Evolutionary conservation across 1,140 invertebrate species (phyloP).

Genomic region (Hypsibius dujardini): DNA sequence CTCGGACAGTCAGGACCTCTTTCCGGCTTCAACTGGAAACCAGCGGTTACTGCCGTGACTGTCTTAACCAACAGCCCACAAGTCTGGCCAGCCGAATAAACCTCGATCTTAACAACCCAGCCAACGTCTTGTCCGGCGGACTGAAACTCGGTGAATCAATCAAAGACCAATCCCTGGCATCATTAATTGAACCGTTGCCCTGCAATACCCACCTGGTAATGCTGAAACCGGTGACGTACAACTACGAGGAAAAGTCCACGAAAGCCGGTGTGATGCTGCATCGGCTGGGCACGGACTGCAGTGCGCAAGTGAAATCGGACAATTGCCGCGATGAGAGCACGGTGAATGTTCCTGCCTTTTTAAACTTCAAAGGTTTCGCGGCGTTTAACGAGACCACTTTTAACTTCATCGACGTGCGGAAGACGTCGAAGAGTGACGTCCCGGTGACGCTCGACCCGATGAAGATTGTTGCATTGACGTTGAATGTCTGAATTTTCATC

Average conservation of each 20-base stretch:
- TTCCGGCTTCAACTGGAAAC: background rate
- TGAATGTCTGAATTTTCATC: too few relatives aligned
- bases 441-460: too few relatives aligned
- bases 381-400: too few relatives aligned
- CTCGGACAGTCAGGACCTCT: background rate
- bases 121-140: background rate
- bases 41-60: background rate
- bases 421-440: too few relatives aligned
- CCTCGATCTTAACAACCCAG: background rate
- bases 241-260: background rate
- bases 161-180: background rate
- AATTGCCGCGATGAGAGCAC: too few relatives aligned
- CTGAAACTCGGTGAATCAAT: background rate
- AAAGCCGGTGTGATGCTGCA: background rate
- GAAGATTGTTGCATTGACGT: too few relatives aligned
- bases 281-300: background rate
- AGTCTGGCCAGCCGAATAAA: constrained; percentile 1
- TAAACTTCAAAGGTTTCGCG: too few relatives aligned
- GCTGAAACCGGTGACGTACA: constrained; percentile 2
- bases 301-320: too few relatives aligned
- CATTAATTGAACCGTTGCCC: background rate
- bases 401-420: too few relatives aligned
- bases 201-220: background rate
- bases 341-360: too few relatives aligned
- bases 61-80: background rate